Evolutionary conservation across 2,113 vertebrate genomes (phyloP), one percentile per base, ranked within the genome.

Genomic region (Neopipo cinnamomea): DNA sequence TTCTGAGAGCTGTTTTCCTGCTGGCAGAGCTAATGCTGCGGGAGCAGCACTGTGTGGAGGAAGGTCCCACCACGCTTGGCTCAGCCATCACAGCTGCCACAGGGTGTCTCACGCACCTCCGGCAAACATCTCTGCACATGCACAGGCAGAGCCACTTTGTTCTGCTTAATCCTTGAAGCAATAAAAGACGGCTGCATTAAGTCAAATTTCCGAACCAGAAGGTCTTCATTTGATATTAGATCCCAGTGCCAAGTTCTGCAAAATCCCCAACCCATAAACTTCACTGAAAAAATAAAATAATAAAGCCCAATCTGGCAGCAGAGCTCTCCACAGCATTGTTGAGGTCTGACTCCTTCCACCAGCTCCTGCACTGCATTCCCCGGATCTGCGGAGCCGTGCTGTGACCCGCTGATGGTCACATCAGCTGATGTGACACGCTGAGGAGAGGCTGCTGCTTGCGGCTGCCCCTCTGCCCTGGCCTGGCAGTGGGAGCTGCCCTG

Each of bases 151-250:
- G 84, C 84, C 91, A 96, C 95, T 97, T 97, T 90, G 94, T 90
- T 93, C 94, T 95, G 76, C 89, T 41, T 87, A 72, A 76, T 96
- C 93, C 93, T 61, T 50, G 75, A 77, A 68, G 95, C 95, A 94
- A 94, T 95, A 96, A 96, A 97, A 96, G 78, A 28, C 63, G 74
- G 74, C 91, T 85, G 96, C 89, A 25, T 78, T 93, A 91, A 89
- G 95, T 76, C 93, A 90, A 49, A 95, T 97, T 96, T 96, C 95
- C 87, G 66, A 97, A 94, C 81, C 97, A 95, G 92, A 97, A 96
- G 96, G 95, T 95, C 96, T 72, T 96, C 91, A 94, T 96, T 96
- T 96, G 93, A 90, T 93, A 80, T 76, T 70, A 78, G 28, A 86
- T 44, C 68, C 9, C 9, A 72, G 73, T 20, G 96, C 96, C 96